Evolutionary conservation across 2,113 vertebrate species (phyloP).

Genomic region (Catharus fuscescens): DNA sequence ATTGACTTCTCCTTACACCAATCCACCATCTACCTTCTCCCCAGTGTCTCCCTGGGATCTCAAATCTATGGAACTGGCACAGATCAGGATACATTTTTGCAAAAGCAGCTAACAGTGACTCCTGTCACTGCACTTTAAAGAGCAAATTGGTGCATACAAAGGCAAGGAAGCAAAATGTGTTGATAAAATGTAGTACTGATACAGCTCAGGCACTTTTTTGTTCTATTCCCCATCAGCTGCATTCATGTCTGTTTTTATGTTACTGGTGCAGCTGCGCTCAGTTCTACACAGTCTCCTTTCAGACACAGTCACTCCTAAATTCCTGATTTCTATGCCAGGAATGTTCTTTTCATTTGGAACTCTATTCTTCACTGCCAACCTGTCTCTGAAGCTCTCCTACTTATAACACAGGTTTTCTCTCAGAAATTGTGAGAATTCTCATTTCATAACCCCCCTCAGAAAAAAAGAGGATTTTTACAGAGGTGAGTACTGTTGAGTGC

Average conservation of each 20-base stretch:
- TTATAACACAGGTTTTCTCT: background rate
- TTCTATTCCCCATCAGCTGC: background rate
- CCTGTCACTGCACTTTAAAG: background rate
- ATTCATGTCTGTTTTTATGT: background rate
- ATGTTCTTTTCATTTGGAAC: background rate
- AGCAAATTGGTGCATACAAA: background rate
- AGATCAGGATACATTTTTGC: background rate
- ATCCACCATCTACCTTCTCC: background rate
- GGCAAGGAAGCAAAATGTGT: background rate
- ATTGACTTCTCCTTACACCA: background rate
- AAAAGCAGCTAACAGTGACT: background rate
- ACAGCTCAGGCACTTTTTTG: background rate
- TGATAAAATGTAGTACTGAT: background rate
- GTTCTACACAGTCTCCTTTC: background rate
- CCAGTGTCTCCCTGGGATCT: background rate
- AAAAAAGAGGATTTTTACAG: background rate
- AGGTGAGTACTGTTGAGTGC: background rate
- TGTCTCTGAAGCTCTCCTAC: background rate
- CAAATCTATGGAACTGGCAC: background rate
- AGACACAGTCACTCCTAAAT: background rate
- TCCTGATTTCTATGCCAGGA: background rate
- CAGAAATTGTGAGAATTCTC: background rate
- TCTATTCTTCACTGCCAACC: background rate
- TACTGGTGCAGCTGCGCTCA: background rate
- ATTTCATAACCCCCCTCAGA: background rate